Evolutionary conservation across 2,888 invertebrate species (phyloP), one percentile per base, ranked within the genome.

Genomic region (Ecliptopera silaceata): DNA sequence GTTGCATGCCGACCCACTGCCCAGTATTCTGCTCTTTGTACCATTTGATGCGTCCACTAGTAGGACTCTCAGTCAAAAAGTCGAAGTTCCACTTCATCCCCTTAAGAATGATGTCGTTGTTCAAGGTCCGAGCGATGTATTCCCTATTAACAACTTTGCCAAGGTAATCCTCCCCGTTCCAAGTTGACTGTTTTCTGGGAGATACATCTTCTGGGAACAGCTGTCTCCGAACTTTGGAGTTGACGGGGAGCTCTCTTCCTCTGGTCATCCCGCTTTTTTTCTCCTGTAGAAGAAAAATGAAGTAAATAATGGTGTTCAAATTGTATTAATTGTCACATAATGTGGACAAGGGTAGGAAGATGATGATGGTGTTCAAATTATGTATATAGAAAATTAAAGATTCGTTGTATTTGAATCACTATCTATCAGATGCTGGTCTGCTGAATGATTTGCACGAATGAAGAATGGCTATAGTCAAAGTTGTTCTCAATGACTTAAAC

Each of bases 201-300:
- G 32, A 29, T 10, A 75, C 74, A 0, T 75, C 77, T 4, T 70
- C 66, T 11, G 17, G 20, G 54, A 86, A 84, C 13, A 93, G 82
- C n/a, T 84, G 77, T 59, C 92, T 78, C 31, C 88, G 74, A 1
- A 86, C 91, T 26, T 51, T 53, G 17, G 62, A 63, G 39, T 60
- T 42, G 38, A 46, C 34, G 0, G 81, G 71, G 46, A 81, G 69
- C 61, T 79, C 73, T 17, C 64, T 72, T 82, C 53, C 44, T 49
- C 26, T 47, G 4, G 79, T 82, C 59, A 54, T 65, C 26, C 31
- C 39, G 75, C 66, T 75, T 76, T 78, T 75, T 71, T 74, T 52
- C 73, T 75, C 75, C 86, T 88, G 84, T 41, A 70, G 41, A 63
- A 53, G 56, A 59, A 68, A 64, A 65, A 13, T 39, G n/a, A 1